Percentiles rank a stretch among this genome's conserved stretches.
Evolutionary conservation across 2,888 invertebrate species (phyloP).

Genomic region (Terebella lapidaria): DNA sequence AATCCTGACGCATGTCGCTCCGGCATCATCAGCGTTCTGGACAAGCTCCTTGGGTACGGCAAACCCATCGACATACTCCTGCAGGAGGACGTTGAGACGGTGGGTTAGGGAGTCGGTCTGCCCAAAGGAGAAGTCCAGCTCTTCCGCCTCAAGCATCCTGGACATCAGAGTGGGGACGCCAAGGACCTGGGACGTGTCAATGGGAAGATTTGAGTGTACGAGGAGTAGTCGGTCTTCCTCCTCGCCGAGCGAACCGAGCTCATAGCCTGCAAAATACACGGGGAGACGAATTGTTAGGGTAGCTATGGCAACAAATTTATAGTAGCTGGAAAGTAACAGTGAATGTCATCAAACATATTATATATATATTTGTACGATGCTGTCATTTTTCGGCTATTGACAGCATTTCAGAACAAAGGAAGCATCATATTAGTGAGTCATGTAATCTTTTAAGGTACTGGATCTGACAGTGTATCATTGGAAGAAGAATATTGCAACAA

Average conservation of each 20-base stretch:
- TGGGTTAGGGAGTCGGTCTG: constrained; percentile 39
- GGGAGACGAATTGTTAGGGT: not conserved
- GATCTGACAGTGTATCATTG: too few species aligned
- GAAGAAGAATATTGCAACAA: too few species aligned
- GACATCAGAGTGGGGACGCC: constrained; percentile 36
- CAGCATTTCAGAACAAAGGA: too few species aligned
- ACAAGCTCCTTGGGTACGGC: constrained; percentile 46
- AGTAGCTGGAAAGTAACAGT: not conserved
- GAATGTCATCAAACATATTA: not conserved
- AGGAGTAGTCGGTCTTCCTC: constrained; percentile 21
- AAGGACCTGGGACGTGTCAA: constrained; percentile 29
- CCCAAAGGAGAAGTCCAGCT: constrained; percentile 31
- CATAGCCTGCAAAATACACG: constrained; percentile 12
- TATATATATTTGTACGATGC: too few species aligned
- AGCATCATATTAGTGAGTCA: too few species aligned
- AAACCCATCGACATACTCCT: constrained; percentile 34
- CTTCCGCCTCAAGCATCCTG: constrained; percentile 29
- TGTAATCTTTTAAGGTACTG: too few species aligned
- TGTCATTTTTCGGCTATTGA: too few species aligned
- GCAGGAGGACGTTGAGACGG: constrained; percentile 31
- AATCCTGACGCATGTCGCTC: constrained; percentile 36
- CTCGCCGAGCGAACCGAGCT: constrained; percentile 9
- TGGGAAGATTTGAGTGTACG: constrained; percentile 33
- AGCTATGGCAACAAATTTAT: not conserved
- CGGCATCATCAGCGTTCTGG: constrained; percentile 49